Base-by-base conservation (phyloP, 2,888 invertebrate genomes). In the Drosophila leonis region DNA sequence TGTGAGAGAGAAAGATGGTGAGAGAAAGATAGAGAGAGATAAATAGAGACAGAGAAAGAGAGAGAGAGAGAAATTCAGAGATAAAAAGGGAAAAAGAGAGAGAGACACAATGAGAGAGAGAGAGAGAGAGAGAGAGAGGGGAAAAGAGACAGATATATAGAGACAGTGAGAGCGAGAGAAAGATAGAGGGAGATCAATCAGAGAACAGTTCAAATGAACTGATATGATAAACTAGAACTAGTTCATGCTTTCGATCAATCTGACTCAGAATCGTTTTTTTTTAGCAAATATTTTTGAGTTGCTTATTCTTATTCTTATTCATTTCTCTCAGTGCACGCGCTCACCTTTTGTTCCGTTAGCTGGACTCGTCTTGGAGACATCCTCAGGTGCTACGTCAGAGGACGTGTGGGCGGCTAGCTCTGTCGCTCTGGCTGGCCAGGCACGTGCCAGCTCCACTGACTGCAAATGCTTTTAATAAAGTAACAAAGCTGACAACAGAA, bases 401-500 rank as follows among this genome's bases (percentile, higher is more conserved):
- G 52, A 24, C 20, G 51, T 4, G 33, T 33, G 51, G 51, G 51
- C 35, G 20, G 20, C 20, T 39, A 29, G 48, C 60, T 20, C 54
- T 44, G 42, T 29, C 48, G 29, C 60, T 12, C 60, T 12, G 33
- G 62, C 20, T 33, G 48, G 9, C 33, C 31, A 35, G 51, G 59
- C 62, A 77, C 72, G 75, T 57, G 57, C 27, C 66, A 42, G 52
- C 60, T 48, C 61, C 61, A 37, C 48, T 29, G 24, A 27, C 54
- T 59, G 29, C 72, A 42, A 60, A 49, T 62, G 75, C 75, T 80
- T 75, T 80, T 80, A 80, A 80, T 80, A 80, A 78, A 80, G 80
- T 69, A 63, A 80, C 78, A 80, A 65, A 68, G 59, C 78, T 69
- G 75, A 75, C 78, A 79, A 64, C 79, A 60, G 78, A 68, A 75